Percentiles rank a stretch among this genome's conserved stretches.
Evolutionary conservation across 2,888 invertebrate genomes (phyloP).

Genomic region (Zeuzera pyrina): DNA sequence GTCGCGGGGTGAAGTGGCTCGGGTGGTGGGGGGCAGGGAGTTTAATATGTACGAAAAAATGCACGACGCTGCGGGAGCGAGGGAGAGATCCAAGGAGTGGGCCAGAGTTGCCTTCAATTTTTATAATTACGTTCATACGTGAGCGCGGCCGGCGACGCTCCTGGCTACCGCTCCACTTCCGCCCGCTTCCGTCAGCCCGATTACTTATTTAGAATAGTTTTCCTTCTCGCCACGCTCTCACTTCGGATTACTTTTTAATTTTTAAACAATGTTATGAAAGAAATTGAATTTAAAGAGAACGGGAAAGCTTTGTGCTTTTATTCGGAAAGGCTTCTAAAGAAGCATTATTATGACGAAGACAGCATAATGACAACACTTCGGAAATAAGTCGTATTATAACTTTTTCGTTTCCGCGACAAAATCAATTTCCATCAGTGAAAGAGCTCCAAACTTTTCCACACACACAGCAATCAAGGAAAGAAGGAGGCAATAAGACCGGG

Average conservation of each 20-base stretch:
- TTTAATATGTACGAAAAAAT: slow-evolving; percentile 74
- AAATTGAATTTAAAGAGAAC: slow-evolving; percentile 8
- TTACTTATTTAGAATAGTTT: slow-evolving; percentile 55
- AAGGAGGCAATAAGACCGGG: slow-evolving; percentile 69
- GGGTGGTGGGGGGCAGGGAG: slow-evolving; percentile 49
- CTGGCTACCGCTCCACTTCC: slow-evolving; percentile 22
- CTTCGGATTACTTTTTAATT: slow-evolving; percentile 41
- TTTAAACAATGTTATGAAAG: slow-evolving; percentile 25
- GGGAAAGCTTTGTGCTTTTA: slow-evolving; percentile 7
- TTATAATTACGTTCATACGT: slow-evolving; percentile 76
- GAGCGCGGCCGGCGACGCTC: slow-evolving; percentile 52
- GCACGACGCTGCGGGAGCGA: slow-evolving; percentile 66
- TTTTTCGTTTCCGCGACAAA: slow-evolving; percentile 51
- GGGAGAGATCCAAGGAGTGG: slow-evolving; percentile 50
- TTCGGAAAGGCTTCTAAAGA: slow-evolving; percentile 3
- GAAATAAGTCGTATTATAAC: slow-evolving; percentile 46
- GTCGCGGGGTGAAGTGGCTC: slow-evolving; percentile 53
- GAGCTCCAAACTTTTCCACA: slow-evolving; percentile 61
- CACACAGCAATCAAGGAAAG: slow-evolving; percentile 65
- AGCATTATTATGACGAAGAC: slow-evolving; percentile 8
- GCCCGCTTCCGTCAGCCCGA: slow-evolving; percentile 25
- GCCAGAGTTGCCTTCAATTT: slow-evolving; percentile 67
- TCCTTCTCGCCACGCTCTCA: slow-evolving; percentile 29
- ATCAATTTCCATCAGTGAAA: slow-evolving; percentile 59
- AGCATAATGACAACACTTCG: slow-evolving; percentile 21